Evolutionary conservation across 1,140 invertebrate species (phyloP), one percentile per base, ranked within the genome.

Genomic region (Alviniconcha marisindica): DNA sequence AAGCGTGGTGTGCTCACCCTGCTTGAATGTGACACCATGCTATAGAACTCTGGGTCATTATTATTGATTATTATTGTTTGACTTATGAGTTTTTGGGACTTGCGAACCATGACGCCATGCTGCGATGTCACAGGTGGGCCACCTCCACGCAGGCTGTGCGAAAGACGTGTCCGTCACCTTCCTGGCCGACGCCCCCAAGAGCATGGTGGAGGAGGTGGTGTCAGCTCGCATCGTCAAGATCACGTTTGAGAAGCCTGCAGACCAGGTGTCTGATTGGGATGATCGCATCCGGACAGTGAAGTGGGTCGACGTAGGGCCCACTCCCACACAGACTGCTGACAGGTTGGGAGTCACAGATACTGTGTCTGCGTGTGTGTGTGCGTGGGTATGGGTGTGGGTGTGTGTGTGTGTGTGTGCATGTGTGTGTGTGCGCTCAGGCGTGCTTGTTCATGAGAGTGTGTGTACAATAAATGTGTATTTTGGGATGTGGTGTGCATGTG

Each of bases 81-180:
- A n/a, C n/a, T 56, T n/a, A 56, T 56, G 54, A 56, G n/a, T 18
- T 21, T 56, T 0, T 56, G 18, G 18, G n/a, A 21, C 0, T 56
- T 56, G 54, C n/a, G 18, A 56, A 56, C 1, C 1, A 18, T 56
- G 18, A 18, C 18, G 54, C 54, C 54, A 56, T 21, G 2, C 33
- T n/a, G n/a, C n/a, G n/a, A 10, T 73, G 69, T 73, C 38, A 14
- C 44, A 83, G 79, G 84, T 90, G 28, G 92, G 91, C 18, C 92
- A 93, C 85, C 87, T 93, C 14, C 92, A 92, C 86, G 87, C 88
- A 38, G 88, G 89, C 71, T 81, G 82, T 42, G 83, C 88, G 12
- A 93, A 93, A 76, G 92, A 93, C 77, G 86, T 93, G 28, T 88
- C 91, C 15, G 87, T 93, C 0, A 92, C 91, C 14, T 93, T 93